Conservation (phyloP, 2,113 vertebrate genomes). For the Noturus placidus region DNA sequence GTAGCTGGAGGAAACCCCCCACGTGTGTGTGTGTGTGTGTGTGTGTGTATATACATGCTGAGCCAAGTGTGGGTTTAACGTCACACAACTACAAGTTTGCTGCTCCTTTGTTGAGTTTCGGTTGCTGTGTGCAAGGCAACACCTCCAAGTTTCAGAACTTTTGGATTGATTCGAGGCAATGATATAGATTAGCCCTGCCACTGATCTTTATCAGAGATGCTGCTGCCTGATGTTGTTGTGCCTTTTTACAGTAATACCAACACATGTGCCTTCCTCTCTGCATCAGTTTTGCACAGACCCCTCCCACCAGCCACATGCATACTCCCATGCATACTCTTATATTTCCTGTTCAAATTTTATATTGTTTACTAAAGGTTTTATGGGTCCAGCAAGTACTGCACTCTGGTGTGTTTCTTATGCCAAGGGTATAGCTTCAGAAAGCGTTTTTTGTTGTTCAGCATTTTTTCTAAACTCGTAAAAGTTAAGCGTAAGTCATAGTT, state of each 20-base stretch:
- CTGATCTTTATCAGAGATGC: conserved; percentile 66
- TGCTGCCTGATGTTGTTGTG: conserved; percentile 56
- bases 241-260: conserved; percentile 64
- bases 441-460: neutral
- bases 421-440: neutral
- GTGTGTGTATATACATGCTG: neutral
- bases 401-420: neutral
- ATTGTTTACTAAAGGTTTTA: neutral
- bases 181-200: conserved; percentile 57
- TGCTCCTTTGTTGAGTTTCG: conserved; percentile 43
- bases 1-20: no score
- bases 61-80: conserved; percentile 22
- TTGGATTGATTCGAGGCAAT: conserved; percentile 60
- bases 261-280: conserved; percentile 54
- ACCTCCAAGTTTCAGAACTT: conserved; percentile 52
- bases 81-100: conserved; percentile 19
- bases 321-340: conserved; percentile 43
- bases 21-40: no score
- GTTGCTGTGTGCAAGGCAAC: conserved; percentile 44
- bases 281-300: neutral
- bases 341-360: conserved; percentile 36
- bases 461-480: neutral
- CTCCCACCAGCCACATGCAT: neutral
- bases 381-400: neutral
- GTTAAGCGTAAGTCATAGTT: neutral